phyloP scores from a whole-genome alignment of 1,140 invertebrate species.

The Drosophila persimilis region DNA sequence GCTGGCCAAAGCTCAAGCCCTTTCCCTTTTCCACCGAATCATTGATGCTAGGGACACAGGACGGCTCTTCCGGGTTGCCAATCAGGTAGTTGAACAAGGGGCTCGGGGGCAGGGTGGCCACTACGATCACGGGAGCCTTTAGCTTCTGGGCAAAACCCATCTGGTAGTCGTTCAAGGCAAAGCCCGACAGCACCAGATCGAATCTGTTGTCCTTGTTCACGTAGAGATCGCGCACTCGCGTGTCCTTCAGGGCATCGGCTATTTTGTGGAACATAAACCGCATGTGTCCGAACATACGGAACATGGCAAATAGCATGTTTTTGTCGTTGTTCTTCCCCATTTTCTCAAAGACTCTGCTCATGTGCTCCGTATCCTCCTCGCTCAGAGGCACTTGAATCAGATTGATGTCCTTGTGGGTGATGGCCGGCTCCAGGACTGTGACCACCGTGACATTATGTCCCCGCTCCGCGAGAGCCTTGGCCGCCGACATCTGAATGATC shows the following conservation, averaged over 20 bases:
- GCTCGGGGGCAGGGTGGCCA: conserved; percentile 6
- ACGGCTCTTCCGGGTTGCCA: conserved; percentile 31
- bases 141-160: conserved; percentile 45
- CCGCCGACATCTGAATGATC: conserved; percentile 49
- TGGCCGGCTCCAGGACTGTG: conserved; percentile 16
- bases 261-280: conserved; percentile 25
- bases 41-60: no score
- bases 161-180: conserved; percentile 39
- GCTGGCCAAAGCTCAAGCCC: no score
- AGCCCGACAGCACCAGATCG: conserved; percentile 45
- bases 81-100: conserved; percentile 17
- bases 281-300: conserved; percentile 5
- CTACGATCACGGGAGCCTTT: conserved; percentile 33
- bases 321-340: conserved; percentile 25
- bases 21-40: no score
- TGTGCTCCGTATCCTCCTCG: conserved; percentile 1
- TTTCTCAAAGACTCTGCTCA: conserved; percentile 12
- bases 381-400: conserved; percentile 37
- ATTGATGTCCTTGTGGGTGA: conserved; percentile 34
- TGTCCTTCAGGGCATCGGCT: conserved; percentile 17
- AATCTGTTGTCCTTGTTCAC: conserved; percentile 37
- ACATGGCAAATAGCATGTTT: conserved; percentile 3
- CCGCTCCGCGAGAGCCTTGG: conserved; percentile 32
- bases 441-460: conserved; percentile 61
- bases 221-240: conserved; percentile 32